phyloP scores from a whole-genome alignment of 2,888 invertebrate genomes.

The Drosophila koepferae region DNA sequence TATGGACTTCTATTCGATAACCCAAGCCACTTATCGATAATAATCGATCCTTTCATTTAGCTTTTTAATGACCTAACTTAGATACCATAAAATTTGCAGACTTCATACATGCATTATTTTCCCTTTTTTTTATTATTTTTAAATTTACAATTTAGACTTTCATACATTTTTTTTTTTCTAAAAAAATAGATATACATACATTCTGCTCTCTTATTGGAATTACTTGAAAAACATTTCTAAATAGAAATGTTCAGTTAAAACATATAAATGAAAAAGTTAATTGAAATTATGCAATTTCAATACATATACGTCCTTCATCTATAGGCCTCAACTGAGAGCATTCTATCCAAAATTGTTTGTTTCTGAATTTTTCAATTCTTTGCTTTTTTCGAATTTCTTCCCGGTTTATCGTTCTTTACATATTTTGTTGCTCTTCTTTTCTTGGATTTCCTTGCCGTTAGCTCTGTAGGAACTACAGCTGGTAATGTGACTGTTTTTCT shows the following conservation, averaged over 20 bases:
- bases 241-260: conserved; percentile 1
- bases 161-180: neutral
- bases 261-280: neutral
- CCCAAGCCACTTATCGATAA: too few species aligned
- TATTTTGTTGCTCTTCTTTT: neutral
- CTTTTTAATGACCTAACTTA: too few species aligned
- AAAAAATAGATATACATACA: too few species aligned
- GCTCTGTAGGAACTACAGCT: neutral
- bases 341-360: neutral
- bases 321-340: neutral
- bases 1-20: too few species aligned
- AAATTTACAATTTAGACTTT: neutral
- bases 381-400: conserved; percentile 5
- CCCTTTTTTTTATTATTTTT: neutral
- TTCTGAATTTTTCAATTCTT: neutral
- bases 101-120: neutral
- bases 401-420: neutral
- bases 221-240: conserved; percentile 23
- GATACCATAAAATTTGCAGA: too few species aligned
- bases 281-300: conserved; percentile 6
- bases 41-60: too few species aligned
- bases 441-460: neutral
- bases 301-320: neutral
- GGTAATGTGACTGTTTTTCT: neutral
- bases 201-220: neutral